Conservation (phyloP, 2,113 vertebrate species). For the Heteronetta atricapilla region DNA sequence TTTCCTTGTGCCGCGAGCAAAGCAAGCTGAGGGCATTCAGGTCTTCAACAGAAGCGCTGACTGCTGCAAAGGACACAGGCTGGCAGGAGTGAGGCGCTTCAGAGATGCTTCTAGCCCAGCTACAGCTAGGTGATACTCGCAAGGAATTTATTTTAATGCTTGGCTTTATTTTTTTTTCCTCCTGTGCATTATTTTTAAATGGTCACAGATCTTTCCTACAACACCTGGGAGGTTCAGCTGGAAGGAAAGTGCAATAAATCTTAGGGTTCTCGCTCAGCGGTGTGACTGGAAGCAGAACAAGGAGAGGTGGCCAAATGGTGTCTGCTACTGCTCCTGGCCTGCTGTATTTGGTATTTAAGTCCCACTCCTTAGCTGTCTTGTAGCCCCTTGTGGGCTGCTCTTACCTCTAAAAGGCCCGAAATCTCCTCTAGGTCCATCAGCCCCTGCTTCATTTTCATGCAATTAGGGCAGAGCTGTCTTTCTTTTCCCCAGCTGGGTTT, state of each 20-base stretch:
- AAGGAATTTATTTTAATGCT: not conserved
- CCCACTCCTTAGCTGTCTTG: not conserved
- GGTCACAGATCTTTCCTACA: not conserved
- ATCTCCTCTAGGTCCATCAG: not conserved
- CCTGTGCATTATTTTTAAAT: fast-evolving
- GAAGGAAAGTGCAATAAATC: fast-evolving
- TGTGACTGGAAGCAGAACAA: not conserved
- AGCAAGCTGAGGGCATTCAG: not conserved
- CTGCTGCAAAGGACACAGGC: not conserved
- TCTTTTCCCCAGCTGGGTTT: not conserved
- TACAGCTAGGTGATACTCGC: not conserved
- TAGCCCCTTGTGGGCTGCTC: not conserved
- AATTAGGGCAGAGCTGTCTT: not conserved
- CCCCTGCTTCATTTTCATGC: not conserved
- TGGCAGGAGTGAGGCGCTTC: not conserved
- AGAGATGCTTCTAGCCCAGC: not conserved
- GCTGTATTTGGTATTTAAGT: not conserved
- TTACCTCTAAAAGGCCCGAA: not conserved
- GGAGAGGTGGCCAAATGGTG: not conserved
- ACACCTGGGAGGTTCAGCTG: not conserved
- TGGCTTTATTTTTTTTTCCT: not conserved
- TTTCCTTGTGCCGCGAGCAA: not conserved
- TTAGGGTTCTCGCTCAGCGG: not conserved
- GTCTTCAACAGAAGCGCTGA: not conserved
- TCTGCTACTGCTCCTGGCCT: not conserved